Evolutionary conservation across 2,797 vertebrate genomes (phyloP), one percentile per base, ranked within the genome.

Genomic region (Xiphorhynchus erythropygius): DNA sequence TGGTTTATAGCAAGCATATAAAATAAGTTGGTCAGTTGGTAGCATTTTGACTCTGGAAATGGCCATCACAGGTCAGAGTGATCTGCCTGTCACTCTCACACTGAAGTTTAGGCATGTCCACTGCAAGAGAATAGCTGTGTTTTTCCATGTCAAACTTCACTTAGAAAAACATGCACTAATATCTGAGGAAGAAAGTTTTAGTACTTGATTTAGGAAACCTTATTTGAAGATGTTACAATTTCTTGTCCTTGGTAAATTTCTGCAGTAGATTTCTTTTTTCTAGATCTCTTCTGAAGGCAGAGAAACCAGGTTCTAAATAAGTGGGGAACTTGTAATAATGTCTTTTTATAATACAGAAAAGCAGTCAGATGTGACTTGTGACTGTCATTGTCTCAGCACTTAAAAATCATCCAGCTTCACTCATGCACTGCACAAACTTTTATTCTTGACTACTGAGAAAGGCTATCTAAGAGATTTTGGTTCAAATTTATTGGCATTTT

Each of bases 381-480:
- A 12, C 15, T 39, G 5, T 50, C 8, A 7, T 33, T 28, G 10
- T 63, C 52, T 53, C 17, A 24, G 32, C 21, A 47, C 13, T 8
- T 8, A 46, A 17, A 70, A 44, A 18, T 78, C 2, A 18, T 69
- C 19, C 10, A 10, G 1, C 15, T 19, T 67, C 16, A 8, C 13
- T 53, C 49, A 12, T 8, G 4, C 23, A 9, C 37, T 42, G 9
- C 7, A 22, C 18, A 8, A 53, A 50, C 2, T 37, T 67, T 28
- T 56, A 10, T 60, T 60, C 16, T 69, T 49, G 12, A 10, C n/a
- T 42, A 3, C 16, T 25, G 53, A 10, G 11, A 37, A 65, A 55
- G 33, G 14, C 18, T 1, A 3, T 18, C 11, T 57, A 6, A 32
- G 4, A 41, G 37, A 30, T 39, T 27, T 25, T 37, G 1, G 3